Base-by-base conservation (phyloP, 2,888 invertebrate species). In the Tigriopus californicus region DNA sequence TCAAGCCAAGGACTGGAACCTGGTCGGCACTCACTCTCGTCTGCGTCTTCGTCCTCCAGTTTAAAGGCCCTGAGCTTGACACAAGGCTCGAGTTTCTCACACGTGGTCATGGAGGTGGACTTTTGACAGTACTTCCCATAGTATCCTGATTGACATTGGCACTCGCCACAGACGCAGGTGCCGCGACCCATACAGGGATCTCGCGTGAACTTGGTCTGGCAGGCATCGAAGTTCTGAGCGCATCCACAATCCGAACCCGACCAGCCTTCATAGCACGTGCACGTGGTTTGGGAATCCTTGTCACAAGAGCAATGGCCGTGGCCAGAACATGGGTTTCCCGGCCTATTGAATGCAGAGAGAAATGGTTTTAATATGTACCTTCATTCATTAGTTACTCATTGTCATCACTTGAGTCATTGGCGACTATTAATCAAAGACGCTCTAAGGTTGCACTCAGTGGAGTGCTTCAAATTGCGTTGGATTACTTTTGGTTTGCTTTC, bases 91-190 rank as follows among this genome's bases (percentile, higher is more conserved):
- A 54, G 41, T 22, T 54, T 33, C 20, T 15, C 41, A 22, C 54
- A 54, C 12, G 41, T 40, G 20, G 54, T 18, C 41, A 54, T 41
- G 41, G 41, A 40, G 5, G 41, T 33, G 18, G 24, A 25, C 18
- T 40, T 54, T 41, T 54, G 54, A 41, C 54, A 54, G 18, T 40
- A 54, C 18, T 54, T 40, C 11, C 54, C 54, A 15, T 18, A n/a
- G 41, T 54, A 54, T 18, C 54, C 54, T 1, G 18, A 18, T 11
- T 54, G 33, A 15, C 54, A 54, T 18, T 41, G 40, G n/a, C 54
- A 54, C 40, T 54, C 18, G 20, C 54, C 54, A 54, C 54, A 54
- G 15, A 41, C 18, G 15, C 54, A 54, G 18, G 18, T 18, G n/a
- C 54, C 54, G n/a, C 41, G 33, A 18, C 54, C 54, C n/a, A 41